A percentile compares a stretch with the other conserved stretches of the same genome.
phyloP scores from a whole-genome alignment of 2,113 vertebrate genomes.

The Erythrolamprus reginae region DNA sequence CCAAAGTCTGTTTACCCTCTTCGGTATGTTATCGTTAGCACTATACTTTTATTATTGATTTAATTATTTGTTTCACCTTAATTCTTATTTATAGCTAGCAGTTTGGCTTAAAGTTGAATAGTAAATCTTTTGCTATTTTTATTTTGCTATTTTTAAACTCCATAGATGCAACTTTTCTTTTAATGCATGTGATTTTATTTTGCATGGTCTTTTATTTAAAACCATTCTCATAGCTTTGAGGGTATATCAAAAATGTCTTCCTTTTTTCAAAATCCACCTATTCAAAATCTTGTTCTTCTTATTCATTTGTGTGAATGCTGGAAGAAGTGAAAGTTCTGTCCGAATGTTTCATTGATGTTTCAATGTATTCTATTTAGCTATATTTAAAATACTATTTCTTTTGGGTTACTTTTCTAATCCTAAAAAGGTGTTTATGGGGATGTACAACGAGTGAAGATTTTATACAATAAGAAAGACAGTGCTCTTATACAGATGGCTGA shows the following conservation, averaged over 20 bases:
- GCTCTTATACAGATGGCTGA: constrained; percentile 98
- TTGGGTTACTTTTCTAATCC: constrained; percentile 78
- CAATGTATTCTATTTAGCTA: constrained; percentile 62
- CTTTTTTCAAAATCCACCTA: constrained; percentile 82
- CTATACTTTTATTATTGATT: constrained; percentile 87
- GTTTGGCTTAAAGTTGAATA: constrained; percentile 97
- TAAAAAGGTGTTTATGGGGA: constrained; percentile 95
- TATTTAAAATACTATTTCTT: constrained; percentile 76
- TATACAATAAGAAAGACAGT: constrained; percentile 99
- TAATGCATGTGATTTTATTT: constrained; percentile 88
- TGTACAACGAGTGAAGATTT: constrained; percentile 98
- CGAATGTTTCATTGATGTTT: constrained; percentile 80
- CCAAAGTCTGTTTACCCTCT: constrained; percentile 91
- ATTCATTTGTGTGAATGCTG: constrained; percentile 81
- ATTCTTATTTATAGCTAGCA: constrained; percentile 99
- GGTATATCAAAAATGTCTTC: constrained; percentile 82
- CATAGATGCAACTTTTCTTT: constrained; percentile 81
- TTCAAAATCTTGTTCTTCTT: constrained; percentile 82
- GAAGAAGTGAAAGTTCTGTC: constrained; percentile 73
- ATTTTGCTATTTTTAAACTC: constrained; percentile 74
- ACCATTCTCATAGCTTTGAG: constrained; percentile 86
- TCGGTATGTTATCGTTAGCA: constrained; percentile 94
- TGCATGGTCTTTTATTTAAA: constrained; percentile 88
- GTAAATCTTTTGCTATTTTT: constrained; percentile 84
- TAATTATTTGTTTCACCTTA: constrained; percentile 76